phyloP scores from a whole-genome alignment of 2,888 invertebrate species.

The Limnephilus lunatus region DNA sequence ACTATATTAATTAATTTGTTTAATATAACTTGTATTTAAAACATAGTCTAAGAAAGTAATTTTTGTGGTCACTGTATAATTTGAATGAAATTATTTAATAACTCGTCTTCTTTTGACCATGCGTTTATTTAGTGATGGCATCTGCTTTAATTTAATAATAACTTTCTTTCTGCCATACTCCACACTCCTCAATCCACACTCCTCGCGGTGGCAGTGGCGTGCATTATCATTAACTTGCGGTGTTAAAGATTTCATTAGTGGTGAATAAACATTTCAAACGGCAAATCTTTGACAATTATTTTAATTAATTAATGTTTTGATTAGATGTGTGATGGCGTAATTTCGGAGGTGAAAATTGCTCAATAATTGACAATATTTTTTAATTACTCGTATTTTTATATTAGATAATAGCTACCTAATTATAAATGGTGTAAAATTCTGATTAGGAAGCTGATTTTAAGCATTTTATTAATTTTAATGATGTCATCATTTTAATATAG shows the following conservation, averaged over 20 bases:
- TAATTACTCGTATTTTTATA: not conserved
- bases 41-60: not conserved
- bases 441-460: not conserved
- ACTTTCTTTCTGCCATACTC: not conserved
- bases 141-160: not conserved
- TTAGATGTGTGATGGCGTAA: not conserved
- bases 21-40: not conserved
- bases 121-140: not conserved
- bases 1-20: not conserved
- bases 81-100: not conserved
- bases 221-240: not conserved
- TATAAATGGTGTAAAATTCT: not conserved
- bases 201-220: not conserved
- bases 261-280: not conserved
- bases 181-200: not conserved
- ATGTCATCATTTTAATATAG: not conserved
- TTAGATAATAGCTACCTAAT: not conserved
- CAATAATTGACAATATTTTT: not conserved
- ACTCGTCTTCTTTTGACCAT: not conserved
- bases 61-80: not conserved
- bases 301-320: not conserved
- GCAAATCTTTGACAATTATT: not conserved
- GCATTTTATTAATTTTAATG: not conserved
- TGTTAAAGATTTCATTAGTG: not conserved
- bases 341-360: not conserved